A percentile compares a stretch with the other conserved stretches of the same genome.
These are phyloP conservation scores for Araneus ventricosus DNA, from an alignment of 1,140 invertebrate species.

Conservation along the genomic window DNA sequence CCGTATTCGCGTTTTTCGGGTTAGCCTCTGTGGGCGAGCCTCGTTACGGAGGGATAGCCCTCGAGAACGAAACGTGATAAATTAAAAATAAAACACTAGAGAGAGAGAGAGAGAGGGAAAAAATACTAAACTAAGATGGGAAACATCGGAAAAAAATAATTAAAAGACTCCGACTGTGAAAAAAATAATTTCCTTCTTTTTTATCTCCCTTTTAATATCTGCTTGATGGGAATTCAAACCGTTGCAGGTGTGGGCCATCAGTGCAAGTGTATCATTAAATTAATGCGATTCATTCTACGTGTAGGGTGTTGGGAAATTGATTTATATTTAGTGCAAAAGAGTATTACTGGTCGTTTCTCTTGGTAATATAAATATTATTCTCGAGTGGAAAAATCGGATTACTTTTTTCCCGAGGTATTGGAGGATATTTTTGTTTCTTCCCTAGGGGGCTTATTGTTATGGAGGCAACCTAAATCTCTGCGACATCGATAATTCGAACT, in stretches of 20 bases:
- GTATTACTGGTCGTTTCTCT: not conserved
- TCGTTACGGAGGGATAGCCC: constrained; percentile 26
- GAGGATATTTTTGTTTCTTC: not conserved
- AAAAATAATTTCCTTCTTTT: not conserved
- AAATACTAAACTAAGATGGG: not conserved
- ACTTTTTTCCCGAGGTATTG: not conserved
- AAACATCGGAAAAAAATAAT: constrained; percentile 7
- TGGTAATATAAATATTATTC: constrained; percentile 3
- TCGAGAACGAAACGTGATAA: constrained; percentile 53
- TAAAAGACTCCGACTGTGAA: not conserved
- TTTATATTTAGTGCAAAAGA: not conserved
- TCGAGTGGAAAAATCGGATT: not conserved
- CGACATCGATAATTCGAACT: too few relatives aligned
- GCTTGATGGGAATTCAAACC: constrained; percentile 31
- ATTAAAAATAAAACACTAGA: constrained; percentile 60
- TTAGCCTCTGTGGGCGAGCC: constrained; percentile 37
- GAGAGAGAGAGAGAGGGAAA: not conserved
- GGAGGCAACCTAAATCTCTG: too few relatives aligned
- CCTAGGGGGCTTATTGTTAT: too few relatives aligned
- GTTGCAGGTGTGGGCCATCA: constrained; percentile 54
- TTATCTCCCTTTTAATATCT: not conserved
- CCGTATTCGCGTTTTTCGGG: constrained; percentile 51
- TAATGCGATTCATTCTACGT: constrained; percentile 27
- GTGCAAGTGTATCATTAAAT: constrained; percentile 45
- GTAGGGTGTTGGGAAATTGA: constrained; percentile 22